A percentile compares a stretch with the other conserved stretches of the same genome.
phyloP scores from a whole-genome alignment of 2,113 vertebrate species.

The Aythya baeri region DNA sequence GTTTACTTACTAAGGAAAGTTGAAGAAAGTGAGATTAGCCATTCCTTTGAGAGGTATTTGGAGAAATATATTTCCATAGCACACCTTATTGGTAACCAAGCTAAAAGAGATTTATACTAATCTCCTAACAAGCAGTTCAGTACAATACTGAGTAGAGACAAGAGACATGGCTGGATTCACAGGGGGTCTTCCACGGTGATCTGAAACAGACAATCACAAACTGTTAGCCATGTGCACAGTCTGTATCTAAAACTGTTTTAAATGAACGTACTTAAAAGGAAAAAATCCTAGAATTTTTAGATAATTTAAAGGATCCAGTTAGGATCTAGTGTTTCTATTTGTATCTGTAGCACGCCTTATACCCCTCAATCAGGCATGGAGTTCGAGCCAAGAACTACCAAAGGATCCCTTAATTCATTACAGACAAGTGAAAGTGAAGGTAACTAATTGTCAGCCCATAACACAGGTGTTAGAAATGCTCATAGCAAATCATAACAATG shows the following conservation, averaged over 20 bases:
- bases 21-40: neutral
- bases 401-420: neutral
- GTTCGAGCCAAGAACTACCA: neutral
- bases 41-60: neutral
- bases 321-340: neutral
- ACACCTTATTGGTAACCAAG: neutral
- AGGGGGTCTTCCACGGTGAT: neutral
- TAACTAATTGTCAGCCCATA: neutral
- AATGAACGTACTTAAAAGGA: neutral
- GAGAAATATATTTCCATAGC: neutral
- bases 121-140: neutral
- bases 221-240: neutral
- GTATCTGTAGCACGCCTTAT: neutral
- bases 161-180: rapidly evolving
- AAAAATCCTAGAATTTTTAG: neutral
- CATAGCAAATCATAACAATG: neutral
- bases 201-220: neutral
- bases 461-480: neutral
- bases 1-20: neutral
- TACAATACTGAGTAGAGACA: neutral
- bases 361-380: neutral
- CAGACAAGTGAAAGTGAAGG: neutral
- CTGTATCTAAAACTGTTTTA: neutral
- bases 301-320: neutral
- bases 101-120: neutral